Evolutionary conservation across 2,888 invertebrate species (phyloP).

Genomic region (Leptopilina syphax): DNA sequence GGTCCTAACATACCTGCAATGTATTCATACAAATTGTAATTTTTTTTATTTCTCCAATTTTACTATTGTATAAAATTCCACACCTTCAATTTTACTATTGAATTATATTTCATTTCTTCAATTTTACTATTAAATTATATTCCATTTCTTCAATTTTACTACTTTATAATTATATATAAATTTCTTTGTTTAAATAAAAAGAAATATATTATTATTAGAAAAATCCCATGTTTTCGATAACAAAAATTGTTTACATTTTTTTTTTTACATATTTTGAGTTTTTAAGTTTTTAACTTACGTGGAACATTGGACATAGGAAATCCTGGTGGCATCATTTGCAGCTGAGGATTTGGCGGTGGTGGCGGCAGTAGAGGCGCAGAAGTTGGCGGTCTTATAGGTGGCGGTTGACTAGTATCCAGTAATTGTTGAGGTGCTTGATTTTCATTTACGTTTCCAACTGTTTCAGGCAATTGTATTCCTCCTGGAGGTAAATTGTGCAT

Average conservation of each 20-base stretch:
- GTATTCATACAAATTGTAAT: not conserved
- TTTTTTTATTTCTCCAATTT: not conserved
- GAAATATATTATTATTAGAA: too few relatives aligned
- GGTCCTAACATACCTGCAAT: conserved; percentile 75
- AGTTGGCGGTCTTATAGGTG: conserved; percentile 77
- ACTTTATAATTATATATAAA: too few relatives aligned
- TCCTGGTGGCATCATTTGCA: conserved; percentile 77
- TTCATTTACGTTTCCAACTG: conserved; percentile 66
- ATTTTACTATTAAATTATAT: too few relatives aligned
- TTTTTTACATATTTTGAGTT: too few relatives aligned
- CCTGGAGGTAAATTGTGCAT: conserved; percentile 59
- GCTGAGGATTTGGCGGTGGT: conserved; percentile 71
- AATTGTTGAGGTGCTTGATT: conserved; percentile 63
- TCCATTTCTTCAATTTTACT: too few relatives aligned
- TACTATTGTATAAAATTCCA: too few relatives aligned
- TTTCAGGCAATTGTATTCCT: conserved; percentile 67
- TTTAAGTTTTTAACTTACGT: conserved; percentile 67
- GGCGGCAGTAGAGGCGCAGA: conserved; percentile 76
- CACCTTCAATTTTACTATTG: too few relatives aligned
- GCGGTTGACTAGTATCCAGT: conserved; percentile 83
- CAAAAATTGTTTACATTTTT: too few relatives aligned
- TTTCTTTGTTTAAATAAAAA: too few relatives aligned
- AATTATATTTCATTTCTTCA: too few relatives aligned
- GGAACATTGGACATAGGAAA: conserved; percentile 75
- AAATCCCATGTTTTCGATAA: too few relatives aligned